Evolutionary conservation across 35 echinoderm and acorn worm species (phyloP), one percentile per base, ranked within the genome.

Genomic region (Ptychodera flava): DNA sequence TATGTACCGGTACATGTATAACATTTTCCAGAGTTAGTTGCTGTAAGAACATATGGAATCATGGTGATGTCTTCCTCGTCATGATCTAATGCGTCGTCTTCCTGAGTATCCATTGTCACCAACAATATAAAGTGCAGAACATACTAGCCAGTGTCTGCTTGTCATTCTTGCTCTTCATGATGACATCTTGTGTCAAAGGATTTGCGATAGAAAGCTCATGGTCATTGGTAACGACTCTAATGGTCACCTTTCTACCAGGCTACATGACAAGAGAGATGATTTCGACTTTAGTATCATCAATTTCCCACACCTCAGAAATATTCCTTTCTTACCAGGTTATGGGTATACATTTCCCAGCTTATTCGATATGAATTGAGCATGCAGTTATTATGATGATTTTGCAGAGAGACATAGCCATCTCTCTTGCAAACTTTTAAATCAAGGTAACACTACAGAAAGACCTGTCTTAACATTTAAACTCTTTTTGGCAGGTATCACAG

Each of bases 51-150:
- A 86, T 86, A 86, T 77, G 45, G 35, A 77, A 86, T 76, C 35
- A 86, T n/a, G 16, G 85, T 86, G 85, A 86, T 76, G 78, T 86
- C 85, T 28, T 31, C 85, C n/a, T 86, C 85, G 45, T 86, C 52
- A 78, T 86, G 85, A 77, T 33, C 85, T 33, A 16, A 86, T 31
- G 35, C 45, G 85, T 22, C 0, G 78, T 86, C 45, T 33, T 86
- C 78, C 85, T 77, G 85, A 78, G 45, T 86, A 33, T 86, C 53
- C 15, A 78, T 30, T 38, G 35, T 86, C 78, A 76, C 78, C 85
- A 38, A 86, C 78, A 86, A 76, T 77, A 38, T 77, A 77, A 78
- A 33, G 45, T 77, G 75, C 45, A 86, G 85, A 86, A n/a, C 45
- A 86, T 38, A 28, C 38, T 76, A 86, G 85, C 32, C 32, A 80